Evolutionary conservation across 23 tunicate species (phyloP).

Genomic region (Trididemnum miniatum): DNA sequence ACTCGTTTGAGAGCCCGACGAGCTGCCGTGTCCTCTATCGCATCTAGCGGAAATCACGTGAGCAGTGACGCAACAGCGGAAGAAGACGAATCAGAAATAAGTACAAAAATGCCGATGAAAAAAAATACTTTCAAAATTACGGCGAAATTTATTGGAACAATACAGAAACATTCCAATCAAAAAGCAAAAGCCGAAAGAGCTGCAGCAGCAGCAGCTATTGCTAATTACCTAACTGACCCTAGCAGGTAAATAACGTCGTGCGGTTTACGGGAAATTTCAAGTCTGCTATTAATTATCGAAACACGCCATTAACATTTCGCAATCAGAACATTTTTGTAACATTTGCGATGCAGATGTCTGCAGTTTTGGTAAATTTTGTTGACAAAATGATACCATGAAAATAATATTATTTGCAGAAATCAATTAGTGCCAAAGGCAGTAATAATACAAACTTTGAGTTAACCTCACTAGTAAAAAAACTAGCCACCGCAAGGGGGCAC

Average conservation of each 20-base stretch:
- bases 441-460: too few species aligned
- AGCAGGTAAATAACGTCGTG: slow-evolving; percentile 62
- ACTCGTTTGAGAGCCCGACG: slow-evolving; percentile 57
- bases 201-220: slow-evolving; percentile 87
- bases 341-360: too few species aligned
- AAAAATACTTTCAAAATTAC: slow-evolving; percentile 66
- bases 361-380: too few species aligned
- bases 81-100: neutral
- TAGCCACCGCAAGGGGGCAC: too few species aligned
- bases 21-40: slow-evolving; percentile 68
- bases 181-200: slow-evolving; percentile 65
- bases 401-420: too few species aligned
- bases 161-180: slow-evolving; percentile 67
- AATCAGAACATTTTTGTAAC: too few species aligned
- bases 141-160: slow-evolving; percentile 75
- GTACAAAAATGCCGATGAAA: slow-evolving; percentile 55
- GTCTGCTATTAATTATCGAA: too few species aligned
- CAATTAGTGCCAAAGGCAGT: too few species aligned
- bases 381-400: too few species aligned
- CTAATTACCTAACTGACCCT: slow-evolving; percentile 56
- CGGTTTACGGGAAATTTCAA: too few species aligned
- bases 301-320: too few species aligned
- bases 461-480: too few species aligned
- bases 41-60: slow-evolving; percentile 20
- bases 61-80: neutral